Percentiles rank a stretch among this genome's conserved stretches.
phyloP scores from a whole-genome alignment of 1,140 invertebrate genomes.

The Saccostrea glomerata region DNA sequence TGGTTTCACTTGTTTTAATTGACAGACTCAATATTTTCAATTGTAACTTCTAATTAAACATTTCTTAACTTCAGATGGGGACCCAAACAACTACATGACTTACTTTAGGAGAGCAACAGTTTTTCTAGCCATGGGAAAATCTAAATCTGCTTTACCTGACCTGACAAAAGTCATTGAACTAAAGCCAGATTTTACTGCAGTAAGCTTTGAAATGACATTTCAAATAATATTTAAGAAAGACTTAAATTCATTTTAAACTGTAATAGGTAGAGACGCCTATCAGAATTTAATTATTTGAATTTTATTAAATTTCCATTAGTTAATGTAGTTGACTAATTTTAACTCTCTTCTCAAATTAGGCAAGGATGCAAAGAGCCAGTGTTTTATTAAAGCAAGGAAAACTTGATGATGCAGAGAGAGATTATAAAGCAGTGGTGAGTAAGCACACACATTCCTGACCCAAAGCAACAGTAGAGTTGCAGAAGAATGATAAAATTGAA shows the following conservation, averaged over 20 bases:
- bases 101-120: slow-evolving; percentile 92
- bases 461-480: no score
- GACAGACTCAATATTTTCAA: no score
- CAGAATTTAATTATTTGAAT: no score
- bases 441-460: neutral
- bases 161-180: slow-evolving; percentile 94
- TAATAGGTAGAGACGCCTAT: no score
- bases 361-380: slow-evolving; percentile 91
- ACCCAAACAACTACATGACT: slow-evolving; percentile 96
- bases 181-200: slow-evolving; percentile 95
- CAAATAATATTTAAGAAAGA: no score
- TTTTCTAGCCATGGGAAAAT: slow-evolving; percentile 96
- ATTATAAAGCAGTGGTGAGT: slow-evolving; percentile 92
- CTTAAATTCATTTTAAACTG: no score
- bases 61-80: slow-evolving; percentile 87
- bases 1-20: no score
- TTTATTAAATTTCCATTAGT: no score
- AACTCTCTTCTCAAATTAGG: slow-evolving; percentile 80
- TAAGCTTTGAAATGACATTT: slow-evolving; percentile 59
- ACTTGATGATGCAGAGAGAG: slow-evolving; percentile 88
- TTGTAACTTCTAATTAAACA: no score
- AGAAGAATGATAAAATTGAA: no score
- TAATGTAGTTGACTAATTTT: neutral
- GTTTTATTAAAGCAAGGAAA: slow-evolving; percentile 94
- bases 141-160: slow-evolving; percentile 95